Evolutionary conservation across 2,113 vertebrate genomes (phyloP).

Genomic region (Melanerpes aurifrons): DNA sequence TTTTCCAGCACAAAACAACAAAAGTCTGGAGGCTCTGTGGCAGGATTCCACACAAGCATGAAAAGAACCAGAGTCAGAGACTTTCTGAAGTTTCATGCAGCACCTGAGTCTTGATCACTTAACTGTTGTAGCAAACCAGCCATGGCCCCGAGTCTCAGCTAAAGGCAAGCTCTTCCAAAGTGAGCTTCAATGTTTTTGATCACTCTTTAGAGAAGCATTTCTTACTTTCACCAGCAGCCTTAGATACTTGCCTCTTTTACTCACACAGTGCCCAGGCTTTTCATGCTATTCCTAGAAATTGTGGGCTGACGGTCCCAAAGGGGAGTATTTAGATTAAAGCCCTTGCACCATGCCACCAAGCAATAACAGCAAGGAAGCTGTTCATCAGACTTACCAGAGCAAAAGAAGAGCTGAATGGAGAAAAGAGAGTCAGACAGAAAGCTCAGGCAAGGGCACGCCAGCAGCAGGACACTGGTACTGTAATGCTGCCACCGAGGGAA

Average conservation of each 20-base stretch:
- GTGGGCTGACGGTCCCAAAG: not conserved
- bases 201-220: not conserved
- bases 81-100: not conserved
- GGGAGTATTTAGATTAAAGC: slow-evolving; percentile 17
- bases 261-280: not conserved
- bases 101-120: not conserved
- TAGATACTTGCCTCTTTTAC: not conserved
- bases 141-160: not conserved
- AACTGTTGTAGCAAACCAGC: not conserved
- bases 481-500: slow-evolving; percentile 34
- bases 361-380: slow-evolving; percentile 3
- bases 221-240: not conserved
- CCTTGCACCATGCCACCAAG: not conserved
- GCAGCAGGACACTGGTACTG: slow-evolving; percentile 40
- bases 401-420: slow-evolving; percentile 55
- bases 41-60: not conserved
- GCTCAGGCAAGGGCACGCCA: slow-evolving; percentile 44
- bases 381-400: slow-evolving; percentile 75
- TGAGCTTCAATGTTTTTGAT: not conserved
- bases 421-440: slow-evolving; percentile 37
- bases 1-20: not conserved
- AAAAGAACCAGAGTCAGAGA: not conserved
- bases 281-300: slow-evolving; percentile 21
- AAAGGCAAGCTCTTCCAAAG: not conserved
- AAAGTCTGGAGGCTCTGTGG: not conserved